These are phyloP conservation scores for Morone saxatilis DNA, from an alignment of 2,113 vertebrate genomes.

Conservation along the genomic window DNA sequence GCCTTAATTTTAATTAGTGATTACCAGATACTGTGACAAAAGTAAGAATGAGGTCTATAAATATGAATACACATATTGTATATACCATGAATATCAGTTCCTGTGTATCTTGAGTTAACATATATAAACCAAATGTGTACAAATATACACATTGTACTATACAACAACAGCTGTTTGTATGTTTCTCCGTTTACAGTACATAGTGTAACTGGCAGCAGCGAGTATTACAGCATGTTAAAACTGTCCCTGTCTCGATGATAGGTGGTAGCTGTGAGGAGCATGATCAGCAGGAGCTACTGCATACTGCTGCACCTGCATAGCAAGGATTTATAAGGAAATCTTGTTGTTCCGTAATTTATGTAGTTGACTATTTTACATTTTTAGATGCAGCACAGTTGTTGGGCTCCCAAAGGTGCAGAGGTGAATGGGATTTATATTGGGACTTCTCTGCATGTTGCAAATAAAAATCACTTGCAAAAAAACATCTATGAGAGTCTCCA, in stretches of 20 bases:
- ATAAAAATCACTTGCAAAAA: slow-evolving; percentile 64
- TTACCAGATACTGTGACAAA: too few relatives aligned
- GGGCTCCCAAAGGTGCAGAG: slow-evolving; percentile 43
- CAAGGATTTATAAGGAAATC: slow-evolving; percentile 80
- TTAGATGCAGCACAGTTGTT: slow-evolving; percentile 47
- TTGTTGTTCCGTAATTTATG: slow-evolving; percentile 79
- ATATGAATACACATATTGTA: too few relatives aligned
- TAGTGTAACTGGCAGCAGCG: not conserved
- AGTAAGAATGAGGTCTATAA: too few relatives aligned
- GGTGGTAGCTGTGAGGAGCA: slow-evolving; percentile 54
- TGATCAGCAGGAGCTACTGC: slow-evolving; percentile 64
- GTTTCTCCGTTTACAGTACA: not conserved
- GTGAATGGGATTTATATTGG: slow-evolving; percentile 63
- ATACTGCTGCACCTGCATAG: slow-evolving; percentile 43
- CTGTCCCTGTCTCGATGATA: slow-evolving; percentile 53
- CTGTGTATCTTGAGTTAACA: too few relatives aligned
- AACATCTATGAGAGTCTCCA: slow-evolving; percentile 31
- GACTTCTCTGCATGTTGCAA: slow-evolving; percentile 51
- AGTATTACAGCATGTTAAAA: slow-evolving; percentile 55
- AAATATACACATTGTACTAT: not conserved
- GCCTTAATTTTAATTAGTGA: too few relatives aligned
- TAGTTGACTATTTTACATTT: slow-evolving; percentile 70
- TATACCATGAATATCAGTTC: not conserved
- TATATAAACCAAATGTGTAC: not conserved
- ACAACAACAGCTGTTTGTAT: not conserved